Percentiles rank a stretch among this genome's conserved stretches.
Evolutionary conservation across 2,888 invertebrate species (phyloP).

Genomic region (Elmis aenea): DNA sequence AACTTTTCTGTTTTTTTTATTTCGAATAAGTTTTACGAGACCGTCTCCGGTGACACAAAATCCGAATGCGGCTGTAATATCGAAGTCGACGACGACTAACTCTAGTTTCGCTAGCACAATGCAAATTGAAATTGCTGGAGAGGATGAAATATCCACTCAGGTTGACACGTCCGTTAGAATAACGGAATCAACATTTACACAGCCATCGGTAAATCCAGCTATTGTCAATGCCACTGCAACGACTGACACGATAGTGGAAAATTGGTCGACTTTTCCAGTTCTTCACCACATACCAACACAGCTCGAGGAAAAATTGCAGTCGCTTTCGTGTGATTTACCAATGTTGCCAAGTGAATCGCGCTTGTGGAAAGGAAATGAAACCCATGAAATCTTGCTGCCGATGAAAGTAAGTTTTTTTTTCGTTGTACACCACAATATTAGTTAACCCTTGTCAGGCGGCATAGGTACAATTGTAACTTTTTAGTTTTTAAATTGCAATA

Average conservation of each 20-base stretch:
- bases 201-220: neutral
- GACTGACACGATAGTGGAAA: slow-evolving; percentile 7
- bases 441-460: neutral
- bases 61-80: slow-evolving; percentile 40
- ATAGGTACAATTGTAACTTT: no score
- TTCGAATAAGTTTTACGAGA: slow-evolving; percentile 11
- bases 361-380: slow-evolving; percentile 68
- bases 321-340: slow-evolving; percentile 62
- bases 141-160: slow-evolving; percentile 1
- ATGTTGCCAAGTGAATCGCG: slow-evolving; percentile 60
- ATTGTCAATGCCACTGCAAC: slow-evolving; percentile 5
- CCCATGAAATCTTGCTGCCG: slow-evolving; percentile 63
- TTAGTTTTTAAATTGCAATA: no score
- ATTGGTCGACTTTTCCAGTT: slow-evolving; percentile 9
- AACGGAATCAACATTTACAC: no score
- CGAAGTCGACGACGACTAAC: slow-evolving; percentile 44
- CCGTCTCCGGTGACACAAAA: slow-evolving; percentile 42
- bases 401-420: slow-evolving; percentile 54
- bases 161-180: no score
- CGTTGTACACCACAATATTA: neutral
- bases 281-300: slow-evolving; percentile 47
- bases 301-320: slow-evolving; percentile 59
- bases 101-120: slow-evolving; percentile 44
- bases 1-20: slow-evolving; percentile 12
- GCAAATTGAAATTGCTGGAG: slow-evolving; percentile 36